Evolutionary conservation across 1,140 invertebrate genomes (phyloP).

Genomic region (Lepidotrigona ventralis): DNA sequence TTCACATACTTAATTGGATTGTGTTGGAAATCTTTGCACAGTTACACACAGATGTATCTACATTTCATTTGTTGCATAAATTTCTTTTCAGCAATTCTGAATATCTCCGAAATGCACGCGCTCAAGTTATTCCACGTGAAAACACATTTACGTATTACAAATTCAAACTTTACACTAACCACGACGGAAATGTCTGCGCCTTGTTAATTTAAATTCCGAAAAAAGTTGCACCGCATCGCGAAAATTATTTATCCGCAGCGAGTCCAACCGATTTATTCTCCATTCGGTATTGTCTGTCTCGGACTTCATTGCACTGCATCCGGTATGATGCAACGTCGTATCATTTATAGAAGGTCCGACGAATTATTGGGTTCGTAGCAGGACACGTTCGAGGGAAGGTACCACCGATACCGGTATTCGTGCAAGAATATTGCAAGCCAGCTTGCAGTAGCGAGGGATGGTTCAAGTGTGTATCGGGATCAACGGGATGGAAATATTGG

Average conservation of each 20-base stretch:
- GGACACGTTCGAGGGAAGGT: background rate
- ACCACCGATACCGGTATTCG: background rate
- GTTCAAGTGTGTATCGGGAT: background rate
- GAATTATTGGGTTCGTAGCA: background rate
- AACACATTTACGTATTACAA: too few relatives aligned
- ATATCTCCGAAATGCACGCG: too few relatives aligned
- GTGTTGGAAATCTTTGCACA: too few relatives aligned
- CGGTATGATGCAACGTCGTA: background rate
- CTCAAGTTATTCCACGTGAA: too few relatives aligned
- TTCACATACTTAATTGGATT: too few relatives aligned
- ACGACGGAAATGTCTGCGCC: too few relatives aligned
- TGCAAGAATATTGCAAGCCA: slow-evolving; percentile 24
- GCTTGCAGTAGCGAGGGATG: background rate
- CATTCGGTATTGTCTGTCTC: background rate
- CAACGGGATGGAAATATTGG: slow-evolving; percentile 29
- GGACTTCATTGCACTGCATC: background rate
- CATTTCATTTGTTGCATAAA: too few relatives aligned
- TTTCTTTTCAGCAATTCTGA: too few relatives aligned
- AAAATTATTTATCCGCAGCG: background rate
- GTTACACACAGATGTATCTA: too few relatives aligned
- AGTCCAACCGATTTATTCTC: background rate
- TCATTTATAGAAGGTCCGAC: background rate
- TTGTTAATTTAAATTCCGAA: too few relatives aligned
- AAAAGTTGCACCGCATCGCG: too few relatives aligned
- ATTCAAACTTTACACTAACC: too few relatives aligned